phyloP scores from a whole-genome alignment of 2,797 vertebrate genomes.

The Amniataba percoides region DNA sequence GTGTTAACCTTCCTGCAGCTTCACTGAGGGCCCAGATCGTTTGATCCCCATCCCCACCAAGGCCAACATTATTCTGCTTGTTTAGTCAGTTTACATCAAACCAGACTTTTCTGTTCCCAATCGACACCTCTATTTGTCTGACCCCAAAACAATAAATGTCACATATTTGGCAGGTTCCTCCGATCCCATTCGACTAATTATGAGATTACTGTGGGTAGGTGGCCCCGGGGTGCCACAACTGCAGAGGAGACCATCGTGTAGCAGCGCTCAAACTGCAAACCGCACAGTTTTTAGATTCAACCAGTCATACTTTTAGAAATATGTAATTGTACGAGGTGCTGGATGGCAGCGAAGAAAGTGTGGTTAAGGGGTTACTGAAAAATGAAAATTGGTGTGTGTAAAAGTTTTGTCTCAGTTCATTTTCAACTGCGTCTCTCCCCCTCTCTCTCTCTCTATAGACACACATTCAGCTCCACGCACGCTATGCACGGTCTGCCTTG shows the following conservation, averaged over 20 bases:
- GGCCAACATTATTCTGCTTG: slow-evolving; percentile 50
- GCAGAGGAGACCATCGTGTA: slow-evolving; percentile 34
- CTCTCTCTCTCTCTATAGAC: neutral
- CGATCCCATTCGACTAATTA: slow-evolving; percentile 60
- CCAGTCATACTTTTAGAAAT: slow-evolving; percentile 45
- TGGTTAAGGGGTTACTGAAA: slow-evolving; percentile 51
- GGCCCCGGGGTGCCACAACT: slow-evolving; percentile 53
- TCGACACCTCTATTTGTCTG: slow-evolving; percentile 67
- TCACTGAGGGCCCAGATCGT: slow-evolving; percentile 40
- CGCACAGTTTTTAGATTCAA: slow-evolving; percentile 44
- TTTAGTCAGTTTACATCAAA: slow-evolving; percentile 60
- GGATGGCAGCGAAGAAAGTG: slow-evolving; percentile 36
- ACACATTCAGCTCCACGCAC: neutral
- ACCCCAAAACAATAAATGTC: slow-evolving; percentile 65
- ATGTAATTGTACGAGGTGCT: slow-evolving; percentile 34
- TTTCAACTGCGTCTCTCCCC: slow-evolving; percentile 17
- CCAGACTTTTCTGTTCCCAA: slow-evolving; percentile 59
- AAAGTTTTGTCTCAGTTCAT: slow-evolving; percentile 50
- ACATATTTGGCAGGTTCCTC: slow-evolving; percentile 63
- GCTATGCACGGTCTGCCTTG: slow-evolving; percentile 75
- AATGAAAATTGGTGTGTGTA: slow-evolving; percentile 50
- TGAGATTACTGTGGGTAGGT: slow-evolving; percentile 65
- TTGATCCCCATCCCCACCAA: slow-evolving; percentile 39
- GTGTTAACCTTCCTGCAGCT: slow-evolving; percentile 47
- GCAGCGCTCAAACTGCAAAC: slow-evolving; percentile 44